A percentile compares a stretch with the other conserved stretches of the same genome.
Evolutionary conservation across 2,888 invertebrate species (phyloP).

Genomic region (Pyrocoelia pectoralis): DNA sequence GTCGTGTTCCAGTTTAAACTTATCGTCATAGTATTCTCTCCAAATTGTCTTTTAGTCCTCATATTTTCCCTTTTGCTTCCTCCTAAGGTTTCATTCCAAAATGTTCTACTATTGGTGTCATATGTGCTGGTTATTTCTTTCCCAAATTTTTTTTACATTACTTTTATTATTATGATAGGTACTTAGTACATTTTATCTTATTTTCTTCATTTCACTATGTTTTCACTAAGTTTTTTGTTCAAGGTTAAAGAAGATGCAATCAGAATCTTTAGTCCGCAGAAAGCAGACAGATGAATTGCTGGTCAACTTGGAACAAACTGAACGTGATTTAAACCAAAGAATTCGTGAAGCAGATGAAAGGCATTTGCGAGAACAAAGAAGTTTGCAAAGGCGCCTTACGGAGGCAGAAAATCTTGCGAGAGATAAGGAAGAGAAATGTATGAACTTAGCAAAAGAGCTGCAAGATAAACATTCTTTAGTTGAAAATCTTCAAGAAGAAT

Average conservation of each 20-base stretch:
- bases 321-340: conserved; percentile 75
- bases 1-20: too few species aligned
- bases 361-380: conserved; percentile 68
- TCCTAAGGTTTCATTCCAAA: too few species aligned
- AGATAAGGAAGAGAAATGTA: conserved; percentile 72
- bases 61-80: too few species aligned
- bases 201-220: neutral
- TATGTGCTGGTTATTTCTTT: too few species aligned
- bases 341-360: conserved; percentile 78
- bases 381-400: conserved; percentile 60
- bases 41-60: too few species aligned
- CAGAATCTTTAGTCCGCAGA: conserved; percentile 75
- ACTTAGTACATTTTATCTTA: neutral
- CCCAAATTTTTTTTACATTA: too few species aligned
- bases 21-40: too few species aligned
- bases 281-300: conserved; percentile 81
- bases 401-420: conserved; percentile 74
- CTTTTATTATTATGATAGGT: too few species aligned
- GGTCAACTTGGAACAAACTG: conserved; percentile 77
- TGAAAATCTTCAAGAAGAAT: conserved; percentile 72
- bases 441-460: conserved; percentile 71
- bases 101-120: too few species aligned
- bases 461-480: conserved; percentile 71
- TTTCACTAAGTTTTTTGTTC: conserved; percentile 4
- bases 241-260: conserved; percentile 73